These are phyloP conservation scores for Lepidostoma basale DNA, from an alignment of 1,140 invertebrate species.

Conservation along the genomic window DNA sequence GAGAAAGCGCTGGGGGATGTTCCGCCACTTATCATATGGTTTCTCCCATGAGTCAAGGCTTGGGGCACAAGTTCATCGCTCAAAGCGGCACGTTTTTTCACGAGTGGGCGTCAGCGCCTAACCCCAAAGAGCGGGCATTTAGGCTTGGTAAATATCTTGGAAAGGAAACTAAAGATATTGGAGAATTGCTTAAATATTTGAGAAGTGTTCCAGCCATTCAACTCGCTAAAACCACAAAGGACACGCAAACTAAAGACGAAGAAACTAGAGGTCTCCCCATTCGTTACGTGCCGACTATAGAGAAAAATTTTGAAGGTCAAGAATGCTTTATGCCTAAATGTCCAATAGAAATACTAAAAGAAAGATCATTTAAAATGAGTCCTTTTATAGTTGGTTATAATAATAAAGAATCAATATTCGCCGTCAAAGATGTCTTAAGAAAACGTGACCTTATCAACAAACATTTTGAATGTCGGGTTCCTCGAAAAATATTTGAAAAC, in stretches of 20 bases:
- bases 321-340: conserved; percentile 53
- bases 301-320: conserved; percentile 52
- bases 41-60: conserved; percentile 68
- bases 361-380: conserved; percentile 57
- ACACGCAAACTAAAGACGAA: conserved; percentile 49
- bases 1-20: conserved; percentile 74
- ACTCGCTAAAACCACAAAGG: conserved; percentile 51
- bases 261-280: conserved; percentile 54
- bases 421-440: conserved; percentile 49
- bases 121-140: conserved; percentile 51
- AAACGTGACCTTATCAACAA: conserved; percentile 51
- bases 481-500: conserved; percentile 49
- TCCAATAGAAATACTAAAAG: conserved; percentile 50
- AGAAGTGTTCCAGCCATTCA: conserved; percentile 52
- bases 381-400: conserved; percentile 68
- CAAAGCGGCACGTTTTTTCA: conserved; percentile 67
- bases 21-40: conserved; percentile 73
- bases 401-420: conserved; percentile 61
- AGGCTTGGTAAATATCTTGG: conserved; percentile 55
- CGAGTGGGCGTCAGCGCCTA: conserved; percentile 49
- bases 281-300: conserved; percentile 55
- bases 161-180: conserved; percentile 53
- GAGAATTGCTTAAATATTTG: conserved; percentile 56
- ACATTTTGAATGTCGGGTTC: conserved; percentile 51
- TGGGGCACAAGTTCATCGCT: conserved; percentile 60